These are phyloP conservation scores for Chrysolina americana DNA, from an alignment of 2,888 invertebrate genomes.

Conservation along the genomic window DNA sequence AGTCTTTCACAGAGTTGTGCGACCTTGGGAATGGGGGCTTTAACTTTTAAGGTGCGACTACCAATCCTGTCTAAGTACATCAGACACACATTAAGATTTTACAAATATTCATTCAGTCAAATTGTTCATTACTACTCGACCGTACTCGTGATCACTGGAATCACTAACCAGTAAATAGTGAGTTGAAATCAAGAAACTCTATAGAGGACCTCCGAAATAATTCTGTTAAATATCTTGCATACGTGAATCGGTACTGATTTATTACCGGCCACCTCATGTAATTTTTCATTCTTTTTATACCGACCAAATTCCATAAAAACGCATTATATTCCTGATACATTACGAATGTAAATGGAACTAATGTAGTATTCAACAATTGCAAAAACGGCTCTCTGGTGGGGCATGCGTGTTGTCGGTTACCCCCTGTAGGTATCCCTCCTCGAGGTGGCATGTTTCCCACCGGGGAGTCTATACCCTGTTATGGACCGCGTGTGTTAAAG, in stretches of 20 bases:
- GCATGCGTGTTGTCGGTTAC: constrained; percentile 50
- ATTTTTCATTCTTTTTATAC: neutral
- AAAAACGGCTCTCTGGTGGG: constrained; percentile 52
- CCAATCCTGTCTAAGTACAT: too few relatives aligned
- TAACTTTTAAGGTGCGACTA: too few relatives aligned
- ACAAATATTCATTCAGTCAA: too few relatives aligned
- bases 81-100: too few relatives aligned
- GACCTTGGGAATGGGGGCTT: too few relatives aligned
- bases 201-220: neutral
- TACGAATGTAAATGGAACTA: constrained; percentile 22
- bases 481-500: constrained; percentile 9
- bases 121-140: too few relatives aligned
- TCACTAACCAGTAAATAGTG: too few relatives aligned
- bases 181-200: neutral
- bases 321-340: constrained; percentile 12
- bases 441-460: constrained; percentile 58
- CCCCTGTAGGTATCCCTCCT: constrained; percentile 56
- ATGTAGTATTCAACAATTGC: constrained; percentile 49
- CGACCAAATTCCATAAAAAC: constrained; percentile 1
- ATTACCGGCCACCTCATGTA: neutral
- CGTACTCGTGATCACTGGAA: too few relatives aligned
- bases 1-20: too few relatives aligned
- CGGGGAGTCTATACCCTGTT: constrained; percentile 43
- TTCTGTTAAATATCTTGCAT: neutral
- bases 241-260: neutral